phyloP scores from a whole-genome alignment of 2,888 invertebrate genomes.

The Sialis fuliginosa region DNA sequence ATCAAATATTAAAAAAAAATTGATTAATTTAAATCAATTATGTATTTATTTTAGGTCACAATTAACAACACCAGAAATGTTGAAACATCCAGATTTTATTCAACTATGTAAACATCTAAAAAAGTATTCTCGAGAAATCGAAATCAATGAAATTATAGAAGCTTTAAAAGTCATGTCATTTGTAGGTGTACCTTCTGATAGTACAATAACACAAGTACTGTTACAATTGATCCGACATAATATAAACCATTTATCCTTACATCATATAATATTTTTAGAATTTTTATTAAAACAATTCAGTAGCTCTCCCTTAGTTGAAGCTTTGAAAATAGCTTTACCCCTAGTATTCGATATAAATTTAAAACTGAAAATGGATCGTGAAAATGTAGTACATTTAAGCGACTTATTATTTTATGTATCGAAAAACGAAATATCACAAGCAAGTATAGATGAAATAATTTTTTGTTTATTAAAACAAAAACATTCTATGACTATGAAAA shows the following conservation, averaged over 20 bases:
- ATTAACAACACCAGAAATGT: conserved; percentile 25
- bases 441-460: conserved; percentile 33
- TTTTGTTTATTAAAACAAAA: conserved; percentile 29
- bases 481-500: conserved; percentile 22
- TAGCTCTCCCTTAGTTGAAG: conserved; percentile 37
- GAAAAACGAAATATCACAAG: conserved; percentile 28
- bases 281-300: conserved; percentile 34
- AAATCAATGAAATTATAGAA: conserved; percentile 34
- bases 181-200: conserved; percentile 36
- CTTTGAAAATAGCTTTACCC: conserved; percentile 44
- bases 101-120: conserved; percentile 38
- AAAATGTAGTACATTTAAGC: conserved; percentile 30
- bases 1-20: not conserved
- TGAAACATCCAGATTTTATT: conserved; percentile 35
- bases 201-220: conserved; percentile 39
- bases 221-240: conserved; percentile 42
- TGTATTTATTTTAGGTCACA: conserved; percentile 19
- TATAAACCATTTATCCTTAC: conserved; percentile 38
- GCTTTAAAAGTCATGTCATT: conserved; percentile 37
- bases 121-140: conserved; percentile 31
- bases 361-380: conserved; percentile 33
- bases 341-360: conserved; percentile 46
- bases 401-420: conserved; percentile 36
- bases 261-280: conserved; percentile 43
- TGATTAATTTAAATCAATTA: conserved; percentile 3